A percentile compares a stretch with the other conserved stretches of the same genome.
phyloP scores from a whole-genome alignment of 1,140 invertebrate species.

The Ephestia elutella region DNA sequence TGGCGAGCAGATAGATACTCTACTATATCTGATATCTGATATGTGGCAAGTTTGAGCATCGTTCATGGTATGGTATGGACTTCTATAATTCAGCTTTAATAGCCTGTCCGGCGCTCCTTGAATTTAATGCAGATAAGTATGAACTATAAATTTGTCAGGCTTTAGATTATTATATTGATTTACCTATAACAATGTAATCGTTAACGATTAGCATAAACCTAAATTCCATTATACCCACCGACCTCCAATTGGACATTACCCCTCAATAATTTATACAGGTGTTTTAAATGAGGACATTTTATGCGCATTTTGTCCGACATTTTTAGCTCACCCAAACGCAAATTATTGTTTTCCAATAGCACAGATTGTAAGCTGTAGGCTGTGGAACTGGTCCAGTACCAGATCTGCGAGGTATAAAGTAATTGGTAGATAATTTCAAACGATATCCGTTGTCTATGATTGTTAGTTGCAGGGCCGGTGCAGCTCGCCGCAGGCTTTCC shows the following conservation, averaged over 20 bases:
- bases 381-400: not conserved
- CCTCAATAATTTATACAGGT: constrained; percentile 3
- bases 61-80: no score
- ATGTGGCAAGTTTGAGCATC: no score
- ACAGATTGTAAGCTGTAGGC: not conserved
- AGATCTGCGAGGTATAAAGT: not conserved
- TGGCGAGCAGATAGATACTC: no score
- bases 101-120: no score
- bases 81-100: no score
- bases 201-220: not conserved
- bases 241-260: not conserved
- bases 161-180: not conserved
- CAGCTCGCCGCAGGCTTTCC: not conserved
- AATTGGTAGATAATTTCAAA: not conserved
- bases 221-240: constrained; percentile 4
- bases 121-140: no score
- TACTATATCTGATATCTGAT: no score
- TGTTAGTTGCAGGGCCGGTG: not conserved
- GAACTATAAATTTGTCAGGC: no score
- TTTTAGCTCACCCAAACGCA: not conserved
- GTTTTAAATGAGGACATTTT: not conserved
- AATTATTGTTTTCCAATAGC: not conserved
- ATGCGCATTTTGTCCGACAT: constrained; percentile 4
- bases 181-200: not conserved
- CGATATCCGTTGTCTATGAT: not conserved